Conservation (phyloP, 2,797 vertebrate species). For the Clangula hyemalis region DNA sequence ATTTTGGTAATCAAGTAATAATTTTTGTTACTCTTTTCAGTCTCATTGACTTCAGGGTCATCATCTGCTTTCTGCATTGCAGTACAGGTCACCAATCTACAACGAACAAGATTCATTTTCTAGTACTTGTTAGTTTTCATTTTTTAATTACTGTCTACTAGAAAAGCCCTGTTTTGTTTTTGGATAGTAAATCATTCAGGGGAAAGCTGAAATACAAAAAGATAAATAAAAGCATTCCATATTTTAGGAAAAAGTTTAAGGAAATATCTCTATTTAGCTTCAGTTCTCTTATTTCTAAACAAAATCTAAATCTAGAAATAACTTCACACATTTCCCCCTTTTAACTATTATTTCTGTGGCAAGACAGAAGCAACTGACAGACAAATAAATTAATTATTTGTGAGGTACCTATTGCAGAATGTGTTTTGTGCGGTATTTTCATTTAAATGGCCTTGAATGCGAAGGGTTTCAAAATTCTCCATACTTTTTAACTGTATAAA, state of each 20-base stretch:
- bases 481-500: not conserved
- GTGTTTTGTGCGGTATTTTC: not conserved
- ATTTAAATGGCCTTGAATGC: not conserved
- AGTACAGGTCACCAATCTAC: not conserved
- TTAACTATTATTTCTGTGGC: not conserved
- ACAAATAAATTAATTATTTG: not conserved
- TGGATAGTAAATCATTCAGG: not conserved
- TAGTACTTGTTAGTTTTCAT: not conserved
- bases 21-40: not conserved
- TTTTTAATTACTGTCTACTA: not conserved
- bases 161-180: not conserved
- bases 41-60: not conserved
- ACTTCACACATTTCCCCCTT: not conserved
- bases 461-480: not conserved
- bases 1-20: not conserved
- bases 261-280: not conserved
- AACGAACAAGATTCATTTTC: not conserved
- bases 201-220: conserved; percentile 1
- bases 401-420: not conserved
- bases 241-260: not conserved
- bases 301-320: not conserved
- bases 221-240: not conserved
- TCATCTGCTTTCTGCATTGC: not conserved
- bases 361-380: not conserved
- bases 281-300: not conserved